Base-by-base conservation (phyloP, 2,888 invertebrate genomes). In the Eupeodes luniger region DNA sequence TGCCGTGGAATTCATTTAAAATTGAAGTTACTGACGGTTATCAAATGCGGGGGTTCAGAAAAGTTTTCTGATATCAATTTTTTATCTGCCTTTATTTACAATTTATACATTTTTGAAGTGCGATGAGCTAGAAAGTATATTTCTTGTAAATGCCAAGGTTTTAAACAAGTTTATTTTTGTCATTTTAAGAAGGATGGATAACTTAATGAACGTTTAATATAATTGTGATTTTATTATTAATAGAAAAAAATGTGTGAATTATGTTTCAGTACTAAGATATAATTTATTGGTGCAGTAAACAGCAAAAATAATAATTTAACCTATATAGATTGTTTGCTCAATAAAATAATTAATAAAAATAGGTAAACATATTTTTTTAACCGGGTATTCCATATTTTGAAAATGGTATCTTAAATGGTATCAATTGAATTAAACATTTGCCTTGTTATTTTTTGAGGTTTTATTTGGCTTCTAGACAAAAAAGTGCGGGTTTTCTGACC, bases 111-210 rank as follows among this genome's bases (percentile, higher is more conserved):
- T 34, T 7, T n/a, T 34, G 7, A 59, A 36, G 59, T 59, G 9
- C n/a, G 7, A n/a, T 59, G 34, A 59, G 59, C 34, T 7, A 36
- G 14, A 1, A 12, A 47, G 16, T n/a, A 40, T n/a, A 40, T 61
- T 36, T n/a, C n/a, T 16, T 61, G 4, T 61, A 16, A 36, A 36
- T 61, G 9, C 5, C 4, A 66, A 47, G 14, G 64, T 47, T 66
- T 7, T 4, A 12, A 11, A 5, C 0, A 6, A 3, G 5, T n/a
- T 19, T 16, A 16, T 75, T 19, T 61, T 62, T 53, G 61, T 55
- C 75, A 74, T 47, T 49, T 11, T 62, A 36, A 79, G 61, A 49
- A 47, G 36, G 55, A 47, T 59, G n/a, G 69, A 66, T 49, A 9
- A 44, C 44, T 34, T 59, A 36, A 34, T 7, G 7, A 0, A 7